Evolutionary conservation across 2,113 vertebrate genomes (phyloP), one percentile per base, ranked within the genome.

Genomic region (Eubucco bourcierii): DNA sequence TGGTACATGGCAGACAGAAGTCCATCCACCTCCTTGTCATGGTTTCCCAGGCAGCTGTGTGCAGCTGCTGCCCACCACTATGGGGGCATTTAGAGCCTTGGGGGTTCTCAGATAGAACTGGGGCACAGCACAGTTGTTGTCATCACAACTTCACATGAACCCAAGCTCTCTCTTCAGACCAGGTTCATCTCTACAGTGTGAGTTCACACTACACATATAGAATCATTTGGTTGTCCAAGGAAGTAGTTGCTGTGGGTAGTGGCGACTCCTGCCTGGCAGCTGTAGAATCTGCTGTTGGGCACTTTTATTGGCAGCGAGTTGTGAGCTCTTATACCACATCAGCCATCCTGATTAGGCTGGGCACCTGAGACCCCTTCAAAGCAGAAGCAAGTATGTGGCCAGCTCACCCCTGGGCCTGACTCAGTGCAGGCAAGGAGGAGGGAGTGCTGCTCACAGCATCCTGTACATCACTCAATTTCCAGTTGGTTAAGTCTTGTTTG

Each of bases 311-410:
- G 65, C 41, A 70, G 17, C 4, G 4, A 6, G 4, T 10, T 3
- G 5, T 2, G 0, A 20, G 55, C 28, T 71, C 17, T n/a, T n/a
- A n/a, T 1, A 1, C 7, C 44, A 8, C 6, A 2, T 52, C 16
- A 61, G 34, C 34, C 29, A 63, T 6, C 58, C 34, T 72, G 46
- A 41, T 7, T 10, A 46, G 29, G 28, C 23, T 3, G 3, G 17
- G 34, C 2, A 7, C 21, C 17, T 4, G 4, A 20, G 24, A 55
- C 6, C 20, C 29, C 46, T 55, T 71, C 44, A 55, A 55, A 64
- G 59, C 25, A 55, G 25, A 46, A 46, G 20, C 1, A 2, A 25
- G 25, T 55, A 44, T 1, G 1, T 29, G 46, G 27, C 31, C 47
- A 34, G 31, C 19, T 46, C 2, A 1, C 15, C 47, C 25, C 34